phyloP scores from a whole-genome alignment of 2,888 invertebrate species.

The Trisateles emortualis region DNA sequence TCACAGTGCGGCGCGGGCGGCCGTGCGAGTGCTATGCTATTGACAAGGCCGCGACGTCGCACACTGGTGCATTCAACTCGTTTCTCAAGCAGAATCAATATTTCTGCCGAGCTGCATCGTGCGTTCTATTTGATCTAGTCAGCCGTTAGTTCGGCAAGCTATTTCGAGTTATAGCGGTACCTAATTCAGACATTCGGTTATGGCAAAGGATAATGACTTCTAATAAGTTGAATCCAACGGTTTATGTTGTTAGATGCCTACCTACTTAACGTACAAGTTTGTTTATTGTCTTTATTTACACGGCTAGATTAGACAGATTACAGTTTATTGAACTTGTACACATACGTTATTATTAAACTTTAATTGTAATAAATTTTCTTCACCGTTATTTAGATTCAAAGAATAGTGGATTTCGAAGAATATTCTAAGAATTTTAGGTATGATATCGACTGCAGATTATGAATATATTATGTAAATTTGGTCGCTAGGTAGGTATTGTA shows the following conservation, averaged over 20 bases:
- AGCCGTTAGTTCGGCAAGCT: background rate
- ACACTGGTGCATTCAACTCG: constrained; percentile 79
- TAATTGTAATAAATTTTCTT: background rate
- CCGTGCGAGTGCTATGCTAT: constrained; percentile 65
- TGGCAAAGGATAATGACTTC: background rate
- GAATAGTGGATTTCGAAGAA: background rate
- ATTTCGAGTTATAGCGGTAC: background rate
- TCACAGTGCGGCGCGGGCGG: constrained; percentile 50
- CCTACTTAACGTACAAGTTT: background rate
- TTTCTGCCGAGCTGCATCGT: constrained; percentile 32
- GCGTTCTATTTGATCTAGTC: constrained; percentile 19
- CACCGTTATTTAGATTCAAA: background rate
- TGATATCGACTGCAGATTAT: background rate
- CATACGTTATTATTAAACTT: background rate
- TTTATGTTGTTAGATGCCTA: background rate
- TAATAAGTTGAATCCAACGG: background rate
- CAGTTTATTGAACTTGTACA: constrained; percentile 1
- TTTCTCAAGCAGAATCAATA: constrained; percentile 55
- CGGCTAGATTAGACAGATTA: background rate
- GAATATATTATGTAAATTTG: background rate
- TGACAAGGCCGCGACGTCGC: constrained; percentile 71
- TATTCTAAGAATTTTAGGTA: background rate
- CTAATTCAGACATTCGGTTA: background rate
- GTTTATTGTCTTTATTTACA: background rate
- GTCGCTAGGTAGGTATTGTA: background rate